Evolutionary conservation across 2,888 invertebrate species (phyloP), one percentile per base, ranked within the genome.

Genomic region (Lobophora halterata): DNA sequence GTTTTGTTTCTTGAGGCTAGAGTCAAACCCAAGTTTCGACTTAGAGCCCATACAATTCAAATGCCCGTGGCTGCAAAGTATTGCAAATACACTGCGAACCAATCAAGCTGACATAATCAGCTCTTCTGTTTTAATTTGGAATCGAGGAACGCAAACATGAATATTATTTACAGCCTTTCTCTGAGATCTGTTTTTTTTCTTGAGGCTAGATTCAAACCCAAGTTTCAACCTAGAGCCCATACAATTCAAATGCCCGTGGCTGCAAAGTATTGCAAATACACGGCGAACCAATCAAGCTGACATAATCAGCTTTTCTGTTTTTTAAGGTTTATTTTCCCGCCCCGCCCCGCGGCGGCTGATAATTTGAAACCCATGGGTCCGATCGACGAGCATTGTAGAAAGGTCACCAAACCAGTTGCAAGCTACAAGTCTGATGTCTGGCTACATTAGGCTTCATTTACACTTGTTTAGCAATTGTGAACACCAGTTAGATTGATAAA

Each of bases 381-480:
- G 65, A 54, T 66, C 61, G 54, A 59, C 61, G 66, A 76, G 75
- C 72, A 77, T 65, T 70, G 60, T 52, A 56, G 65, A 81, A 77
- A 79, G 79, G 82, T 82, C 79, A 74, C 79, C 75, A 77, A 85
- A 83, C 83, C 81, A 68, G 85, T 85, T 81, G 72, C 66, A 46
- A 70, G 69, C 71, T 77, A 75, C 77, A 75, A 65, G 62, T 54
- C 61, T 71, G 60, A 65, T 55, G 65, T 63, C 65, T 65, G 61
- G 54, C 58, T 49, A 40, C 52, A 44, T 31, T 31, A 37, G 25
- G 17, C 17, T 20, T 37, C 27, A 53, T 47, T 43, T 40, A 31
- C 39, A 38, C 38, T 14, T 30, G 32, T 36, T 10, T 39, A 29
- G 49, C 53, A 51, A 14, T 20, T 5, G 20, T 16, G n/a, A n/a